A percentile compares a stretch with the other conserved stretches of the same genome.
These are phyloP conservation scores for Dryocosmus kuriphilus DNA, from an alignment of 2,888 invertebrate species.

Conservation along the genomic window DNA sequence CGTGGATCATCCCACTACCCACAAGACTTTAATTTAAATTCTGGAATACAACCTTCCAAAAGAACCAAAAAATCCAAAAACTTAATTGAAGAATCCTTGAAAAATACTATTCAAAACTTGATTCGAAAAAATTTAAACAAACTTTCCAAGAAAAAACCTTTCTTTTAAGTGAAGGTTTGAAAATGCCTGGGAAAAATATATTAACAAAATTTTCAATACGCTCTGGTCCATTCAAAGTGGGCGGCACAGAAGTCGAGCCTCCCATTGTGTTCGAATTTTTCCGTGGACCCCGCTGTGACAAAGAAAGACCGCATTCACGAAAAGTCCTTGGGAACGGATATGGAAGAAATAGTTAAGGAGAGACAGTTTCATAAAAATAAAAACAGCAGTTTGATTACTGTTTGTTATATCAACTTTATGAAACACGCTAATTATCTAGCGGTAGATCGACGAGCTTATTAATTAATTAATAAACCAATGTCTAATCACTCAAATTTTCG, in stretches of 20 bases:
- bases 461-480: slow-evolving; percentile 23
- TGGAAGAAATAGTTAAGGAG: background rate
- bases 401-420: slow-evolving; percentile 39
- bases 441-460: background rate
- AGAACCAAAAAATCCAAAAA: background rate
- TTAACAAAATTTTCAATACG: background rate
- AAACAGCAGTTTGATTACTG: background rate
- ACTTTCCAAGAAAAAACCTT: background rate
- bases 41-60: background rate
- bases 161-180: background rate
- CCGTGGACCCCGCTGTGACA: background rate
- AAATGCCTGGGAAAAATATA: slow-evolving; percentile 7
- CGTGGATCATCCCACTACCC: background rate
- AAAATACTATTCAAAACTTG: background rate
- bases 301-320: background rate
- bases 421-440: slow-evolving; percentile 24
- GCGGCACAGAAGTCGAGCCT: background rate
- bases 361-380: background rate
- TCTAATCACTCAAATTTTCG: slow-evolving; percentile 12
- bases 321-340: background rate
- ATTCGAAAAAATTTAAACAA: background rate
- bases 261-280: background rate
- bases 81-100: background rate
- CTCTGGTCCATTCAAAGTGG: slow-evolving; percentile 1
- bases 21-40: background rate